Conservation (phyloP, 2,888 invertebrate species). For the Pedicia rivosa region DNA sequence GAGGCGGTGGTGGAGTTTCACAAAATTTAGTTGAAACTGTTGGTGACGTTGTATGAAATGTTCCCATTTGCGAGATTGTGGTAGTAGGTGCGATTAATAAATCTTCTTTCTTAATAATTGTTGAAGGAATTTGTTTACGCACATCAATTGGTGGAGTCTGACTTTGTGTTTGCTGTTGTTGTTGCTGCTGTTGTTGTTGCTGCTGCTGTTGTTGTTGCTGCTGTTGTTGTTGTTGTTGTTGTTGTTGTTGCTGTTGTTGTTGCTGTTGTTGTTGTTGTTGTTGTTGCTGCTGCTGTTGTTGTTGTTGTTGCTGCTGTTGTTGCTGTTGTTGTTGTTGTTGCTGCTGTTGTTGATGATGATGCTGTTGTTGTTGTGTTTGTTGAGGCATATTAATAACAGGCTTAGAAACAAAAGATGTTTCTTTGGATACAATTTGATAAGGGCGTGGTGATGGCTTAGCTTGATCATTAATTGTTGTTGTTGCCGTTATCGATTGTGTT, state of each 20-base stretch:
- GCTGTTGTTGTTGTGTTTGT: constrained; percentile 13
- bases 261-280: constrained; percentile 4
- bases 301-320: constrained; percentile 8
- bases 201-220: constrained; percentile 17
- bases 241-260: constrained; percentile 7
- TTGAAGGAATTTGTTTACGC: background rate
- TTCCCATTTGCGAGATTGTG: too few species aligned
- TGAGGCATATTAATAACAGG: constrained; percentile 18
- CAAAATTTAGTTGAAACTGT: constrained; percentile 16
- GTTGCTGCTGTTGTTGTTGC: constrained; percentile 23
- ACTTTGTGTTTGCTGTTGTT: constrained; percentile 20
- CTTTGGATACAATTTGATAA: constrained; percentile 34
- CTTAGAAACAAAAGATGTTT: constrained; percentile 41
- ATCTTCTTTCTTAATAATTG: background rate
- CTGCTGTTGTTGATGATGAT: too few species aligned
- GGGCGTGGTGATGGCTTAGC: too few species aligned
- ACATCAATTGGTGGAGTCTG: too few species aligned
- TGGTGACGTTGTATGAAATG: too few species aligned
- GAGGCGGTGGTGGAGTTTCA: background rate
- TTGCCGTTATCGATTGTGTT: constrained; percentile 17
- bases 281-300: constrained; percentile 8
- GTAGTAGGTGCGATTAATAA: background rate
- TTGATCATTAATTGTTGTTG: constrained; percentile 35
- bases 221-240: constrained; percentile 7
- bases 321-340: constrained; percentile 10